Evolutionary conservation across 2,113 vertebrate genomes (phyloP).

Genomic region (Zosterops japonicus): DNA sequence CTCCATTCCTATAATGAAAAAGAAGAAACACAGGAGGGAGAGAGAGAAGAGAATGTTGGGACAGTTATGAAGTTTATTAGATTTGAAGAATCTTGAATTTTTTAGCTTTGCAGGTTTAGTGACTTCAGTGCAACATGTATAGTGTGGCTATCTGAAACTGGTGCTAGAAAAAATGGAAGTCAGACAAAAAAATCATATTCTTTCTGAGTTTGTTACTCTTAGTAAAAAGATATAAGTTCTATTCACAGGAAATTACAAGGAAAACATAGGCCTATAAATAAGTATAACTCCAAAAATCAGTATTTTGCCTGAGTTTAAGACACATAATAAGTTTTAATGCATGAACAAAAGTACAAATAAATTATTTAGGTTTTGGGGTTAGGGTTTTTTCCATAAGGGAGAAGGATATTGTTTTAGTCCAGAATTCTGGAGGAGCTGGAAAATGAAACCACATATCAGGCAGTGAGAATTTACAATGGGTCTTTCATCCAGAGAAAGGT

Average conservation of each 20-base stretch:
- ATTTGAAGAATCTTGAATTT: not conserved
- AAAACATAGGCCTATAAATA: rapidly evolving
- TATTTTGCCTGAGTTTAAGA: not conserved
- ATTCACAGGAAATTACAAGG: not conserved
- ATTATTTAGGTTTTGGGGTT: not conserved
- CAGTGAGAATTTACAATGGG: not conserved
- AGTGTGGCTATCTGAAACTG: not conserved
- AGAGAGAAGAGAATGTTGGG: not conserved
- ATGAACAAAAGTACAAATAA: not conserved
- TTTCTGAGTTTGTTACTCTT: not conserved
- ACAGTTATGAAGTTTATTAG: not conserved
- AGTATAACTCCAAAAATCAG: not conserved
- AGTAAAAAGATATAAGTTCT: not conserved
- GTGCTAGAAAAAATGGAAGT: not conserved
- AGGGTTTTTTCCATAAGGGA: rapidly evolving
- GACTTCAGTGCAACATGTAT: not conserved
- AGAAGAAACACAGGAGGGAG: not conserved
- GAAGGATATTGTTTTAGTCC: not conserved
- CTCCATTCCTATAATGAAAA: not conserved
- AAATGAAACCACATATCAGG: not conserved
- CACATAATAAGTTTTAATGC: not conserved
- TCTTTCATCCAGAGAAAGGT: not conserved
- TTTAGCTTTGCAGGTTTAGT: not conserved
- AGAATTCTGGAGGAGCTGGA: not conserved
- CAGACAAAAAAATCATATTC: not conserved